Evolutionary conservation across 1,140 invertebrate genomes (phyloP).

Genomic region (Amphibalanus amphitrite): DNA sequence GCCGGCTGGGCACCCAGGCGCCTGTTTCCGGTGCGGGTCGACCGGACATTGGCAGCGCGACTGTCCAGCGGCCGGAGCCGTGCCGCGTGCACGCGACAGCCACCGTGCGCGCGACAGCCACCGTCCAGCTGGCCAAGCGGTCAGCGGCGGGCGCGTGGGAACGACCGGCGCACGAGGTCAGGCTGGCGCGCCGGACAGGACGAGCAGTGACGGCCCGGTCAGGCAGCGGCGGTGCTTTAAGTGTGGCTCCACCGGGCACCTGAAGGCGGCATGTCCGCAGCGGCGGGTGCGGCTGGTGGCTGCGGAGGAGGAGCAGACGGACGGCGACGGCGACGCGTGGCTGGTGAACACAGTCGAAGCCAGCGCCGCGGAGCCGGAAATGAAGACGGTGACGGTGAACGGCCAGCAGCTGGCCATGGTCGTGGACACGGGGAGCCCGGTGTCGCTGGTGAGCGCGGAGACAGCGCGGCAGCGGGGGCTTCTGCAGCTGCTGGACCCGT

Average conservation of each 20-base stretch:
- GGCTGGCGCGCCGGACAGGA: background rate
- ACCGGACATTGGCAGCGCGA: too few species aligned
- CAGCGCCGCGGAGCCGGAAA: too few species aligned
- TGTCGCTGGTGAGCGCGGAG: background rate
- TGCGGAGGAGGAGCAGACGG: background rate
- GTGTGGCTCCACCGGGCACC: background rate
- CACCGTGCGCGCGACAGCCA: too few species aligned
- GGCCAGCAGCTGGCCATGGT: background rate
- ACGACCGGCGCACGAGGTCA: too few species aligned
- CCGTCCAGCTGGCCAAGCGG: too few species aligned
- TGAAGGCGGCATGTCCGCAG: background rate
- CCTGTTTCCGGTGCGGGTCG: too few species aligned
- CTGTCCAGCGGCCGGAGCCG: too few species aligned
- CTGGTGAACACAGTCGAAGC: background rate
- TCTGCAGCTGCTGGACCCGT: too few species aligned
- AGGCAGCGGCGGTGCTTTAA: background rate
- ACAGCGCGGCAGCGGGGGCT: too few species aligned
- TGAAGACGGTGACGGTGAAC: background rate
- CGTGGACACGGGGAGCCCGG: background rate
- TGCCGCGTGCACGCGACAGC: too few species aligned
- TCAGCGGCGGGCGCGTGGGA: too few species aligned
- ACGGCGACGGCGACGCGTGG: background rate
- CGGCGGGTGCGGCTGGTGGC: background rate
- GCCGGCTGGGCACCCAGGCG: too few species aligned
- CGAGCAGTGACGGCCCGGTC: background rate